Base-by-base conservation (phyloP, 2,113 vertebrate genomes). In the Megatriorchis doriae region DNA sequence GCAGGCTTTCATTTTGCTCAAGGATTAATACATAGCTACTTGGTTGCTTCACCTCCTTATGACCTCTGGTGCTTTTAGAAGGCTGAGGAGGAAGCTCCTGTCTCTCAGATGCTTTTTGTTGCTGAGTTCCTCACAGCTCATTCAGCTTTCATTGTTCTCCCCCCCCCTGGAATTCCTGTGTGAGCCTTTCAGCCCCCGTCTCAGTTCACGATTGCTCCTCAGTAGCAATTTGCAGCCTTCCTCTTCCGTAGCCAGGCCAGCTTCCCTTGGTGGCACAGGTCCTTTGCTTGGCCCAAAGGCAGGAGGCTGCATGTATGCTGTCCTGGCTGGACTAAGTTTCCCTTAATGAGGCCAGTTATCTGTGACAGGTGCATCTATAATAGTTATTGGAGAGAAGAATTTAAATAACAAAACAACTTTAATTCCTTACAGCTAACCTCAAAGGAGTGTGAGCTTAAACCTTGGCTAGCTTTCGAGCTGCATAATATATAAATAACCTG, bases 401-500 rank as follows among this genome's bases (percentile, higher is more conserved):
- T 93, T 94, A 87, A 96, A 85, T 91, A 79, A 68, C 79, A 74
- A 85, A 94, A 71, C 53, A 75, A 34, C 45, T 72, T 90, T 47
- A 80, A 86, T 91, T 94, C 58, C 62, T 79, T 65, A 52, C 43
- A 93, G 66, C 52, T 86, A 79, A 93, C 53, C 88, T 91, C 87
- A 77, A 21, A 93, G 81, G 62, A 93, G 10, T 66, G n/a, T 5
- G 9, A 88, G 66, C 74, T 94, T 85, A 79, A 88, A 93, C 85
- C 73, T 73, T 88, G 87, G 58, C 87, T 91, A 29, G 56, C 48
- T 82, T 89, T 91, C 85, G 84, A 91, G 70, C 84, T 88, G 78
- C 45, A 40, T 72, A 32, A 75, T 52, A 40, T 82, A 73, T 78
- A 78, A 94, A 94, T 83, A 81, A 71, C 72, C 53, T 93, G 72